Conservation (phyloP, 2,113 vertebrate species). For the Canis aureus region DNA sequence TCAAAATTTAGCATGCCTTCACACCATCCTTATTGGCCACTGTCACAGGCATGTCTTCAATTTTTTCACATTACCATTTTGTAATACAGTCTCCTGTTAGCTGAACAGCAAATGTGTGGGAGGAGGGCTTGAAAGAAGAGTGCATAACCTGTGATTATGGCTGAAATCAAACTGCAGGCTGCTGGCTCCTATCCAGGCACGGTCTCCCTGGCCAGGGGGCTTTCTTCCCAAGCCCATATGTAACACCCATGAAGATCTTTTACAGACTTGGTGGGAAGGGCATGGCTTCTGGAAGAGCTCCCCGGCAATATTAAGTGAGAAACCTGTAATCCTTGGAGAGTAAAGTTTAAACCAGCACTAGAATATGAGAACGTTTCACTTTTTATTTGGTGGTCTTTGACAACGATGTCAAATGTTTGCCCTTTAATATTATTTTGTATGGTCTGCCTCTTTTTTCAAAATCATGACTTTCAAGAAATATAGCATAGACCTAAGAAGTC, state of each 20-base stretch:
- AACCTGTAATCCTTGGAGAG: not conserved
- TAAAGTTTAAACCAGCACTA: not conserved
- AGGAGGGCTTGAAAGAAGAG: not conserved
- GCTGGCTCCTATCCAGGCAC: not conserved
- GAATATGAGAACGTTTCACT: not conserved
- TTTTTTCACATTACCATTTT: not conserved
- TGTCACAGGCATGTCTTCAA: not conserved
- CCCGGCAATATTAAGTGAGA: not conserved
- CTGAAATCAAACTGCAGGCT: not conserved
- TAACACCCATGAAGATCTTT: not conserved
- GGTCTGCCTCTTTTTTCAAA: not conserved
- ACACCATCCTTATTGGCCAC: not conserved
- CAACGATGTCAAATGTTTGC: not conserved
- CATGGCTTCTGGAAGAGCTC: not conserved
- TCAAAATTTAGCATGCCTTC: not conserved
- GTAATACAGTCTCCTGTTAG: not conserved
- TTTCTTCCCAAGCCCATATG: not conserved
- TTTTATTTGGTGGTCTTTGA: not conserved
- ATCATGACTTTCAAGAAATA: not conserved
- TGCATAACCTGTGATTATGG: not conserved
- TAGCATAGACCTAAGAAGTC: not conserved
- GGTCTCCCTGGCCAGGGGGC: not conserved
- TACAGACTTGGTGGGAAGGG: fast-evolving
- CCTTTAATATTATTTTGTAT: not conserved
- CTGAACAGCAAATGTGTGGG: not conserved